phyloP scores from a whole-genome alignment of 2,888 invertebrate genomes.

The Andricus curvator region DNA sequence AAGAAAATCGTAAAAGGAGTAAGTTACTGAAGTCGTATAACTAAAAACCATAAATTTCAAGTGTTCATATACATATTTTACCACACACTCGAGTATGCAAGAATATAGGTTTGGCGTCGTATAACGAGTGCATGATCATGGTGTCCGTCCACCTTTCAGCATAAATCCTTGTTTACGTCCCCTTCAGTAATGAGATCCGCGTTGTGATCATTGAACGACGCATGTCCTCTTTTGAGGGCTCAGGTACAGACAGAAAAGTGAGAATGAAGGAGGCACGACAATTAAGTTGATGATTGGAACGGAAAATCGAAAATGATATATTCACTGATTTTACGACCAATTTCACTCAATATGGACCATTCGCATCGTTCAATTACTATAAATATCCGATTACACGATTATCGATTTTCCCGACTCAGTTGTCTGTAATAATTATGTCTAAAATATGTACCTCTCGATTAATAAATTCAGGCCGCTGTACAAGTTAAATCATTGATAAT shows the following conservation, averaged over 20 bases:
- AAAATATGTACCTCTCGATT: background rate
- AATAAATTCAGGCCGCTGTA: too few species aligned
- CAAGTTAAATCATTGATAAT: too few species aligned
- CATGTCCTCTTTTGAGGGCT: background rate
- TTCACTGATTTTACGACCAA: background rate
- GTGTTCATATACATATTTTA: background rate
- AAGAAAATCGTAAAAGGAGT: background rate
- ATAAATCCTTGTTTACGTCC: slow-evolving; percentile 53
- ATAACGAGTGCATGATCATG: background rate
- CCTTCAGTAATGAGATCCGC: slow-evolving; percentile 50
- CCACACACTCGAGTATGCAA: background rate
- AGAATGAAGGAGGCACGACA: background rate
- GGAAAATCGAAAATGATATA: background rate
- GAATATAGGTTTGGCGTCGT: background rate
- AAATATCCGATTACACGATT: background rate
- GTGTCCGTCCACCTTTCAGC: slow-evolving; percentile 32
- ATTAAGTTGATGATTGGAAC: background rate
- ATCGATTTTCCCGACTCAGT: background rate
- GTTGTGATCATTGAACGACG: slow-evolving; percentile 44
- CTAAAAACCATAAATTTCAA: background rate
- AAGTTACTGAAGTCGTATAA: background rate
- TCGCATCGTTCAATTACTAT: background rate
- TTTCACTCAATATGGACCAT: background rate
- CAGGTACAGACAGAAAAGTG: background rate
- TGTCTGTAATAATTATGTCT: background rate